Conservation (phyloP, 2,888 invertebrate species). For the Magallana nippona region DNA sequence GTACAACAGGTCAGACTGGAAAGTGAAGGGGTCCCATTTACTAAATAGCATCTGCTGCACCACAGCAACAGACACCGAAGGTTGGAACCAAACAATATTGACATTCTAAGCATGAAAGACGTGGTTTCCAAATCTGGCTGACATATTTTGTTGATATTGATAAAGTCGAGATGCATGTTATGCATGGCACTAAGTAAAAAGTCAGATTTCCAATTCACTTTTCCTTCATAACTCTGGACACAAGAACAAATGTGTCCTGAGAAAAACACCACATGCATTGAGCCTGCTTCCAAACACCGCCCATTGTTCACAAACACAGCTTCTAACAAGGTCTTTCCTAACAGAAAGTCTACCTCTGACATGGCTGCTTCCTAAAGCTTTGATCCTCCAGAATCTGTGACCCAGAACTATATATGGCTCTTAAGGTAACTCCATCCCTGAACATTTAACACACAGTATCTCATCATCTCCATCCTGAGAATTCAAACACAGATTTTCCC, state of each 20-base stretch:
- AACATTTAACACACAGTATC: neutral
- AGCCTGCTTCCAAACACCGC: too few relatives aligned
- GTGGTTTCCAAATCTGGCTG: conserved; percentile 14
- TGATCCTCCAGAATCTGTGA: too few relatives aligned
- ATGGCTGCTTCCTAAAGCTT: too few relatives aligned
- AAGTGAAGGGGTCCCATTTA: too few relatives aligned
- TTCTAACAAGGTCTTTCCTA: too few relatives aligned
- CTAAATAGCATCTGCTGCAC: neutral
- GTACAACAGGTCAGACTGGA: neutral
- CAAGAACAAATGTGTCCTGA: too few relatives aligned
- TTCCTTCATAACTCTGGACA: neutral
- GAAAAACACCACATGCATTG: too few relatives aligned
- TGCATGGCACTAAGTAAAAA: conserved; percentile 23
- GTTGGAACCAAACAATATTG: neutral
- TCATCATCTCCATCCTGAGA: neutral
- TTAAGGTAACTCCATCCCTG: neutral
- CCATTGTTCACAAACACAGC: too few relatives aligned
- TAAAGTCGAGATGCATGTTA: conserved; percentile 1
- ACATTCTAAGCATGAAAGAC: conserved; percentile 12
- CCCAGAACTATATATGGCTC: conserved; percentile 6
- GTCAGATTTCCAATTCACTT: neutral
- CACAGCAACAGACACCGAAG: neutral
- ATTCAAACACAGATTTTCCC: neutral
- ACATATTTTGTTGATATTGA: neutral
- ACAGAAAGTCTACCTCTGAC: too few relatives aligned